Percentiles rank a stretch among this genome's conserved stretches.
Evolutionary conservation across 64 coral and sea anemone genomes (phyloP).

Genomic region (Montipora capricornis): DNA sequence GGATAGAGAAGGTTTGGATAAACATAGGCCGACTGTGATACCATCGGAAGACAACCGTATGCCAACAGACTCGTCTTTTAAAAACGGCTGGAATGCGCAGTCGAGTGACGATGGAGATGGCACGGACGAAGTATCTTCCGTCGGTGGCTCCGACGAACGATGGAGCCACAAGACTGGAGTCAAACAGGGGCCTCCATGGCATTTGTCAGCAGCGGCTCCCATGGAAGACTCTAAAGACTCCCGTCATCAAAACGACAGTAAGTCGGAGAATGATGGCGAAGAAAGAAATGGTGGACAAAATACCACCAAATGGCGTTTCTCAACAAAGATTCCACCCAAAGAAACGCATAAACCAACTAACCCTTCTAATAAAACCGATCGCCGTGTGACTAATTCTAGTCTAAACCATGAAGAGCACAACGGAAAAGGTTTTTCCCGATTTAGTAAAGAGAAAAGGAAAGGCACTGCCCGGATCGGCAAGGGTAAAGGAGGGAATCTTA

Average conservation of each 20-base stretch:
- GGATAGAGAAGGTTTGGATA: background rate
- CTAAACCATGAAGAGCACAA: background rate
- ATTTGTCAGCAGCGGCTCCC: background rate
- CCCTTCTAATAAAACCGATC: background rate
- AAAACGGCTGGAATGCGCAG: background rate
- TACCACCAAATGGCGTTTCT: background rate
- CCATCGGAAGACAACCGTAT: background rate
- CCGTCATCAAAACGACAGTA: background rate
- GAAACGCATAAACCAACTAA: background rate
- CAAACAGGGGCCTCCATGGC: background rate
- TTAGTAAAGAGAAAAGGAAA: too few species aligned
- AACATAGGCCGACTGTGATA: background rate
- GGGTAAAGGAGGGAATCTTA: background rate
- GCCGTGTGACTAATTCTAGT: background rate
- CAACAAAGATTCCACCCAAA: background rate
- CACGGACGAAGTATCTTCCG: background rate
- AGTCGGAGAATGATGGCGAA: background rate
- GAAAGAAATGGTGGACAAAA: background rate
- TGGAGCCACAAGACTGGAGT: background rate
- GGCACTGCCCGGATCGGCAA: background rate
- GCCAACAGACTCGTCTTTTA: background rate
- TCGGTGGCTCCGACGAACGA: background rate
- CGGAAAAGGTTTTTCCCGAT: background rate
- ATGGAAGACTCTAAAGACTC: background rate
- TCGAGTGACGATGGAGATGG: background rate